Evolutionary conservation across 2,797 vertebrate genomes (phyloP).

Genomic region (Poecilia wingei): DNA sequence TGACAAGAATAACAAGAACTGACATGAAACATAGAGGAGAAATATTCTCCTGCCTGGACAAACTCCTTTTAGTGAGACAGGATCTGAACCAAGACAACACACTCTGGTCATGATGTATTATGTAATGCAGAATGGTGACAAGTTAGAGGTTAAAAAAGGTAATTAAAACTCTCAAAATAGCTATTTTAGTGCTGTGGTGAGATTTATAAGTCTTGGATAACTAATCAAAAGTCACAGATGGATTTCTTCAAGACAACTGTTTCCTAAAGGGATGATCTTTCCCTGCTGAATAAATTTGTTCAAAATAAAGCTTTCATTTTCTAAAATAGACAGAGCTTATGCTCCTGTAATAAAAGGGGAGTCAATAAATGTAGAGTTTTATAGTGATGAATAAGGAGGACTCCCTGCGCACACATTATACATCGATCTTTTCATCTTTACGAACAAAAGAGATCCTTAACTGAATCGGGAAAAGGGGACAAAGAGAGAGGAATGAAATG

Average conservation of each 20-base stretch:
- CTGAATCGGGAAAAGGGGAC: constrained; percentile 6
- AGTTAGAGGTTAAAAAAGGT: background rate
- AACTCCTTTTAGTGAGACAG: background rate
- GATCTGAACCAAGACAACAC: background rate
- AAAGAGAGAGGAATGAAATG: constrained; percentile 10
- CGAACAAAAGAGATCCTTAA: constrained; percentile 7
- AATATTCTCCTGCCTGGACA: background rate
- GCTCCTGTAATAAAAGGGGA: background rate
- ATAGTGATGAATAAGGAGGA: background rate
- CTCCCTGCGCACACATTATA: background rate
- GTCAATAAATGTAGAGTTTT: background rate
- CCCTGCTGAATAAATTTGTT: background rate
- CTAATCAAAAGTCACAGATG: background rate
- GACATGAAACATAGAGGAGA: background rate
- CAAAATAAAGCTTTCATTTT: background rate
- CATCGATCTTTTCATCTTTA: background rate
- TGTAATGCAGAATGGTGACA: background rate
- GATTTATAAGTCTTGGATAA: background rate
- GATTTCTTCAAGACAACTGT: background rate
- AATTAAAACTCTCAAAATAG: background rate
- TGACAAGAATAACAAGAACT: background rate
- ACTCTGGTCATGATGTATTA: background rate
- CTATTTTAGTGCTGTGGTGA: background rate
- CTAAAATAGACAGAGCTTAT: background rate
- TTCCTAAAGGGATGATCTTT: background rate